Conservation (phyloP, 2,797 vertebrate species). For the Megaceryle alcyon region DNA sequence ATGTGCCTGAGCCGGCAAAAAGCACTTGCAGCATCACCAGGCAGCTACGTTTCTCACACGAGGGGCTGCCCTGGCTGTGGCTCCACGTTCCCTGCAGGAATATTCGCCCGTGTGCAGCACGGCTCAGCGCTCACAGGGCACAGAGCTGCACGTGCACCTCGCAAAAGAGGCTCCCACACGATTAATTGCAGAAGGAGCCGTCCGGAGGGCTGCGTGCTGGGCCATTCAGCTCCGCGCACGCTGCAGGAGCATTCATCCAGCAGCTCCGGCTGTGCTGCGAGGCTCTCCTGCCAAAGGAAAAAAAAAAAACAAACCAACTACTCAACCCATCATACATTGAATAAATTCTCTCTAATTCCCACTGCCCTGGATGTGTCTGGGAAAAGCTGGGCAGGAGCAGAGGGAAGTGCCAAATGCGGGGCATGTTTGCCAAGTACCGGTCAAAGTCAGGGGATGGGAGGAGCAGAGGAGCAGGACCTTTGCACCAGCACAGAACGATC, state of each 20-base stretch:
- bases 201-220: slow-evolving; percentile 31
- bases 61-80: neutral
- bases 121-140: neutral
- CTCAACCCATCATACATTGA: neutral
- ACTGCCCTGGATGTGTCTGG: rapidly evolving
- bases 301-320: neutral
- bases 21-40: neutral
- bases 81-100: neutral
- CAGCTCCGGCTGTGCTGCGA: neutral
- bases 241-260: slow-evolving; percentile 2
- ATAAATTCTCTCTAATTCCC: neutral
- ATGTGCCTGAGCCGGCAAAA: neutral
- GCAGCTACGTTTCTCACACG: neutral
- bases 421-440: neutral
- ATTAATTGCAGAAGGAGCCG: neutral
- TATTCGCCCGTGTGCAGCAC: rapidly evolving
- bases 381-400: neutral
- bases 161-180: neutral
- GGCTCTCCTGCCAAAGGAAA: neutral
- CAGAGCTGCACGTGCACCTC: rapidly evolving
- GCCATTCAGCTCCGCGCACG: slow-evolving; percentile 22
- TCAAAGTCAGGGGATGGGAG: slow-evolving; percentile 39
- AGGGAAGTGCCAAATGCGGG: rapidly evolving
- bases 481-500: neutral
- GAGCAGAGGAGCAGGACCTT: slow-evolving; percentile 26